Evolutionary conservation across 1,140 invertebrate species (phyloP).

Genomic region (Mamestra configurata): DNA sequence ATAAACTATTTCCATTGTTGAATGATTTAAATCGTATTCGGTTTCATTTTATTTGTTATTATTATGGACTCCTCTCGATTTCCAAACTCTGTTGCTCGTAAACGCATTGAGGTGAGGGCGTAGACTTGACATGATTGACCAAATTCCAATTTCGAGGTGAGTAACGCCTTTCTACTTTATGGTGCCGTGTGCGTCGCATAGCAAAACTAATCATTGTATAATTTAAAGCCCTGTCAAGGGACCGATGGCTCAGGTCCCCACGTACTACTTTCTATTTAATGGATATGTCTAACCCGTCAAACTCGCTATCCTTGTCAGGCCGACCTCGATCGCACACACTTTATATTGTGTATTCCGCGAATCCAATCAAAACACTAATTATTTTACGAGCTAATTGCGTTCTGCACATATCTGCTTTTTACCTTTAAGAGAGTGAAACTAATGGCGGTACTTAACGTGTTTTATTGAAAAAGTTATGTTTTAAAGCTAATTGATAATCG

Average conservation of each 20-base stretch:
- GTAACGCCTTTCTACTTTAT: background rate
- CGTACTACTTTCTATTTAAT: constrained; percentile 57
- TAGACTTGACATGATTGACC: background rate
- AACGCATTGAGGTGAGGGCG: background rate
- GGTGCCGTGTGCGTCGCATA: background rate
- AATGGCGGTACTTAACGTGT: constrained; percentile 2
- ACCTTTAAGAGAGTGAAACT: constrained; percentile 21
- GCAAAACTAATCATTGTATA: constrained; percentile 50
- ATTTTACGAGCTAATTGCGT: constrained; percentile 30
- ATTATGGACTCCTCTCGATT: background rate
- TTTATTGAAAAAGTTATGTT: constrained; percentile 7
- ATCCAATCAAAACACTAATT: constrained; percentile 35
- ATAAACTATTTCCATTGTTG: constrained; percentile 9
- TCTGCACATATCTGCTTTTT: background rate
- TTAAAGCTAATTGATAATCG: background rate
- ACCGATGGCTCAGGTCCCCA: constrained; percentile 38
- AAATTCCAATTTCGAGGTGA: constrained; percentile 2
- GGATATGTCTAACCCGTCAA: constrained; percentile 53
- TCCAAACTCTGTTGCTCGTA: background rate
- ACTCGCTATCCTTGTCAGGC: constrained; percentile 51
- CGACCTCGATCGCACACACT: constrained; percentile 40
- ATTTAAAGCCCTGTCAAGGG: constrained; percentile 47
- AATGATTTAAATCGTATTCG: background rate
- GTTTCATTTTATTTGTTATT: background rate
- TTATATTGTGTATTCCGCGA: constrained; percentile 33